phyloP scores from a whole-genome alignment of 2,797 vertebrate genomes.

The Spinus olivaceus region DNA sequence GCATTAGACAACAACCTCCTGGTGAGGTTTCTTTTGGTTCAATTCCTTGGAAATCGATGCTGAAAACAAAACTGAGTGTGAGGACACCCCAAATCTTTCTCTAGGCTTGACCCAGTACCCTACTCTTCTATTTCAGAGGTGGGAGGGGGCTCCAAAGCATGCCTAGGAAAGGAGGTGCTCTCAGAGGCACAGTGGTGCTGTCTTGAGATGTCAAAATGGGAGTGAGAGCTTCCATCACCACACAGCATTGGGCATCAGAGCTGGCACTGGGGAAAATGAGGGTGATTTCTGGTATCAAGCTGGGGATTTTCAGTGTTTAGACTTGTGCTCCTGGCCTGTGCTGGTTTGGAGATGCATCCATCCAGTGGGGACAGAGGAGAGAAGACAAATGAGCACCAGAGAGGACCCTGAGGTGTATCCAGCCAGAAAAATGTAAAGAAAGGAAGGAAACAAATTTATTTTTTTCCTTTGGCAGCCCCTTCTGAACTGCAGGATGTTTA shows the following conservation, averaged over 20 bases:
- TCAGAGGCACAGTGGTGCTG: neutral
- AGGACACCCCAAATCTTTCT: neutral
- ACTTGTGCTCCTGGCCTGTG: neutral
- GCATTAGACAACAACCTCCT: neutral
- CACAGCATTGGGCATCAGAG: neutral
- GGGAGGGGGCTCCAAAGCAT: neutral
- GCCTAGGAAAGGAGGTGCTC: neutral
- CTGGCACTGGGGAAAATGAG: neutral
- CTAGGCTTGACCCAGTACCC: neutral
- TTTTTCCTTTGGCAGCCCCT: neutral
- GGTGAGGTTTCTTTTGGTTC: neutral
- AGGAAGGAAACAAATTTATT: neutral
- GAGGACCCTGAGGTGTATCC: neutral
- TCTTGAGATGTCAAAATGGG: neutral
- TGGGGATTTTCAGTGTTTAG: neutral
- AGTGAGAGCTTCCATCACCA: neutral
- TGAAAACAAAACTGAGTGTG: neutral
- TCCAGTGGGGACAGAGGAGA: neutral
- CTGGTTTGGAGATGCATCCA: neutral
- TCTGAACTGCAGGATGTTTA: constrained; percentile 38
- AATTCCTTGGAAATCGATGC: neutral
- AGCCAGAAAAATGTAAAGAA: neutral
- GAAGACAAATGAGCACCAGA: neutral
- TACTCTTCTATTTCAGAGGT: neutral
- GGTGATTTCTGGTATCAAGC: neutral